A percentile compares a stretch with the other conserved stretches of the same genome.
These are phyloP conservation scores for Strix aluco DNA, from an alignment of 2,113 vertebrate species.

Conservation along the genomic window DNA sequence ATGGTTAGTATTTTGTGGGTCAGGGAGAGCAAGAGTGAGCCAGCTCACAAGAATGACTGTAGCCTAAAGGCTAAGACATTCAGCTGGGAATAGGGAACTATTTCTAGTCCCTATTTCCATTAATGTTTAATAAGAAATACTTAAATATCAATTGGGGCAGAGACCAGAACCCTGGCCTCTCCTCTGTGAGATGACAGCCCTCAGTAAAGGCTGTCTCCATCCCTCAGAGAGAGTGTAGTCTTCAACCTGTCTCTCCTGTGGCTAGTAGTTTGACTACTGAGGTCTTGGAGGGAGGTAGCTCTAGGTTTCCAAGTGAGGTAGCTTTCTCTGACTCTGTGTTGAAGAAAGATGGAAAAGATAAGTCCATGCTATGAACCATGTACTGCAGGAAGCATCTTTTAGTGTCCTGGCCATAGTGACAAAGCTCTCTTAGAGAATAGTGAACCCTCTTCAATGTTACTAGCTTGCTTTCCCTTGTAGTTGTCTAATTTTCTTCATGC, in stretches of 20 bases:
- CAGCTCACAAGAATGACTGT: neutral
- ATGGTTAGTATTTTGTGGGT: neutral
- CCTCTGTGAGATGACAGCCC: neutral
- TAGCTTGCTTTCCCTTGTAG: neutral
- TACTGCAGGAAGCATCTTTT: neutral
- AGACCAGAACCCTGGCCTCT: neutral
- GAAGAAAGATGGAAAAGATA: neutral
- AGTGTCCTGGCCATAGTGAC: neutral
- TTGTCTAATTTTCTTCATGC: neutral
- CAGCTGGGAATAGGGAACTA: neutral
- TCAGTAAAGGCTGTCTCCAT: neutral
- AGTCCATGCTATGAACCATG: neutral
- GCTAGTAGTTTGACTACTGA: neutral
- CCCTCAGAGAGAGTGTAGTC: accelerated
- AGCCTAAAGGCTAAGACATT: neutral
- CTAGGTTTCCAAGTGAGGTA: neutral
- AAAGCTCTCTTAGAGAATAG: neutral
- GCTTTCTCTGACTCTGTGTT: neutral
- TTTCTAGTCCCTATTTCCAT: neutral
- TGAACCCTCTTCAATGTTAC: neutral
- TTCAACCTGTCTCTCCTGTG: neutral
- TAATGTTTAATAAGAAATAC: constrained; percentile 6
- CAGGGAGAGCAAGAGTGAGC: neutral
- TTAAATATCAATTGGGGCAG: constrained; percentile 13
- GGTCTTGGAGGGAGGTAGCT: neutral